Evolutionary conservation across 2,888 invertebrate species (phyloP), one percentile per base, ranked within the genome.

Genomic region (Drosophila mayaguana): DNA sequence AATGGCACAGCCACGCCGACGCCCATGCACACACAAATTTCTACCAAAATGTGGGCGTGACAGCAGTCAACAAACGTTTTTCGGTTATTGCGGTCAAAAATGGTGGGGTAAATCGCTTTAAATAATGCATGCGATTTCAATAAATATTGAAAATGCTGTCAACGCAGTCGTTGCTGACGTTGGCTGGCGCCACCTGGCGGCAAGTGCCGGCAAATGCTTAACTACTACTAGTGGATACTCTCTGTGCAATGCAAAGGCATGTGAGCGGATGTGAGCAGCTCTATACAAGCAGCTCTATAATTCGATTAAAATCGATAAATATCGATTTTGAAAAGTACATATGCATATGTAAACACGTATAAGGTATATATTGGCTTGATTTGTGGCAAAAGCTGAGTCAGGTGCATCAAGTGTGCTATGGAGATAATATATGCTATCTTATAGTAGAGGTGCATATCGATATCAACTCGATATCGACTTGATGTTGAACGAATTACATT

Each of bases 61-160:
- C 54, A 36, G 36, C 36, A 61, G 59, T 71, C 65, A 79, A 80
- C 80, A 80, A 87, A 84, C 74, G 82, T 72, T 87, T 81, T 82
- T 72, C 50, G 83, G 87, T 83, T 86, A 75, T 73, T 83, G 83
- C 73, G 83, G 83, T 86, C 81, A 84, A 87, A 54, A 40, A 54
- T 38, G 54, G 25, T 16, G 54, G 38, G 54, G 73, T 70, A 82
- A 84, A 84, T 76, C 84, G 83, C 82, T 87, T 84, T 87, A 82
- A 84, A 87, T 87, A 88, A 88, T 88, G 79, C 63, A 84, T 81
- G 70, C 65, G 64, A 81, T 83, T 88, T 83, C 73, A 88, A 88
- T 84, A 85, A 88, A 87, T 88, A 84, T 85, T 85, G 83, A 80
- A 85, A 88, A 81, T 42, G 78, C 80, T 75, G 80, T 83, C 81